Conservation (phyloP, 2,113 vertebrate genomes). For the Baryphthengus martii region DNA sequence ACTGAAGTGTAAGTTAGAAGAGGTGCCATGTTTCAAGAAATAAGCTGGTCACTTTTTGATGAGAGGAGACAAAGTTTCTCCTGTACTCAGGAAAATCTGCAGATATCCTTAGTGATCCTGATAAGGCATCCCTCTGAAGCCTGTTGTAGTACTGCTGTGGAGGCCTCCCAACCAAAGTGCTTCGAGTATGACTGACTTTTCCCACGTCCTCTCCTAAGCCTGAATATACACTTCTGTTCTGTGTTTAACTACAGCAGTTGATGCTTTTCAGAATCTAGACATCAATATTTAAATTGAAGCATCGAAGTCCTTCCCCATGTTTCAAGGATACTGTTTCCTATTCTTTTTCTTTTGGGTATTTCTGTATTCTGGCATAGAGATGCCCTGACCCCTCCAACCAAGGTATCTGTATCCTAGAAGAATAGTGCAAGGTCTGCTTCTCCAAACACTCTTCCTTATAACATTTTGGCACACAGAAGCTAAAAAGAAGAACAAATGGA, state of each 20-base stretch:
- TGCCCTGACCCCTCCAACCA: not conserved
- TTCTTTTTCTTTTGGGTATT: not conserved
- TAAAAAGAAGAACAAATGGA: not conserved
- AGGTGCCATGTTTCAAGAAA: not conserved
- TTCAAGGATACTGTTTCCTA: not conserved
- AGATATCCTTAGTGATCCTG: not conserved
- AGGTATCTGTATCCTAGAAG: not conserved
- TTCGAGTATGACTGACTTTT: not conserved
- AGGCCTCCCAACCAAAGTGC: not conserved
- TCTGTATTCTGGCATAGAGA: not conserved
- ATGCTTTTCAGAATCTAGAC: not conserved
- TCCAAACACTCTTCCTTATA: fast-evolving
- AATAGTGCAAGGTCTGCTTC: not conserved
- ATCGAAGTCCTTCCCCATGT: not conserved
- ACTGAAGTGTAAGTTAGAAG: not conserved
- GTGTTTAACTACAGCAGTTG: not conserved
- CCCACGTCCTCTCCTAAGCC: not conserved
- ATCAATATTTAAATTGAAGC: not conserved
- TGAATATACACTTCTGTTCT: not conserved
- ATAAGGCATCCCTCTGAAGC: not conserved
- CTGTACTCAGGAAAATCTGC: not conserved
- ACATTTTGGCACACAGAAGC: not conserved
- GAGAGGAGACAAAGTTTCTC: not conserved
- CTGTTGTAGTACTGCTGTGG: not conserved
- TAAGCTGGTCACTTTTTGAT: not conserved